Percentiles rank a stretch among this genome's conserved stretches.
Conservation (phyloP, 2,888 invertebrate genomes). For the Heteropelma amictum region DNA sequence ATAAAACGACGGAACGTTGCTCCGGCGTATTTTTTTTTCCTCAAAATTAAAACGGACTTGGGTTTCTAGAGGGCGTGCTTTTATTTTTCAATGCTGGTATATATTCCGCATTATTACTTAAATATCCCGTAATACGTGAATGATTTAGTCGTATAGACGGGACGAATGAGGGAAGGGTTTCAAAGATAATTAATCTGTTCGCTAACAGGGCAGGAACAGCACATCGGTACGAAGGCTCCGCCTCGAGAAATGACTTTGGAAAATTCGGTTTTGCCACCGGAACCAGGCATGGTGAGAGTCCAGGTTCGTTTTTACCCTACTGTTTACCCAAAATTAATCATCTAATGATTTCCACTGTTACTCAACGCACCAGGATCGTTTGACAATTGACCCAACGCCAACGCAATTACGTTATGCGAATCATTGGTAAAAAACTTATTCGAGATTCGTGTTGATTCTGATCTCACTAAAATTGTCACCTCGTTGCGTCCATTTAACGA, state of each 20-base stretch:
- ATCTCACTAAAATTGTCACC: background rate
- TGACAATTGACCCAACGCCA: background rate
- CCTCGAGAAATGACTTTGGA: constrained; percentile 92
- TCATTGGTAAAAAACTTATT: constrained; percentile 39
- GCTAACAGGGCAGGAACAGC: constrained; percentile 80
- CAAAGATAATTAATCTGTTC: background rate
- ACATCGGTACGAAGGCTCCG: constrained; percentile 86
- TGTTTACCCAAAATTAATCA: constrained; percentile 46
- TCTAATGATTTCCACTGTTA: constrained; percentile 46
- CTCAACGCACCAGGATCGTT: constrained; percentile 38
- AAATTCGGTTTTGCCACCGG: constrained; percentile 86
- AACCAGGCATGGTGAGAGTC: constrained; percentile 87
- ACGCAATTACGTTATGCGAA: constrained; percentile 6
- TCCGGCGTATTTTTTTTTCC: too few species aligned
- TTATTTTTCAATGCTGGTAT: too few species aligned
- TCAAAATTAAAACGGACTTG: too few species aligned
- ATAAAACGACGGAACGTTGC: too few species aligned
- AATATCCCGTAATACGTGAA: too few species aligned
- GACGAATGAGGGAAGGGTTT: background rate
- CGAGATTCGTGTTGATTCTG: constrained; percentile 7
- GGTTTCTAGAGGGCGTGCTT: too few species aligned
- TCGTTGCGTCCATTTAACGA: constrained; percentile 39
- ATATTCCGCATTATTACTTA: too few species aligned
- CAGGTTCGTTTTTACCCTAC: constrained; percentile 70
- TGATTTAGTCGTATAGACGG: too few species aligned